Conservation (phyloP, 2,888 invertebrate species). For the Eristalis pertinax region DNA sequence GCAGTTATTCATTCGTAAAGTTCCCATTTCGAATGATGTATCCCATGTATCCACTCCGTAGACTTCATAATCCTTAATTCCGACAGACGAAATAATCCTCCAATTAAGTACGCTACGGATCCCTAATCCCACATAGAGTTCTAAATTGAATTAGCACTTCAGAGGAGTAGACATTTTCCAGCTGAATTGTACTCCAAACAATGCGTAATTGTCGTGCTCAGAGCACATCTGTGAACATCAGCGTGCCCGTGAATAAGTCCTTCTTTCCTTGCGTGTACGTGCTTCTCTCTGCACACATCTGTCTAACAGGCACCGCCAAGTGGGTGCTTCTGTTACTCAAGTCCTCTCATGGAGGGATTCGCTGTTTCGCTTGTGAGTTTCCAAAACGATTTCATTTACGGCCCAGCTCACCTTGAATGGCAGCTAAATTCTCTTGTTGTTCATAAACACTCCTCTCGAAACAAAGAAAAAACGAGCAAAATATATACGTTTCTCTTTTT, state of each 20-base stretch:
- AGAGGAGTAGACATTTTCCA: background rate
- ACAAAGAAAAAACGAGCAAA: background rate
- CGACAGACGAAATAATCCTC: too few relatives aligned
- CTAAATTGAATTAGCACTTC: background rate
- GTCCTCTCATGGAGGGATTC: background rate
- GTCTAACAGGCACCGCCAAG: background rate
- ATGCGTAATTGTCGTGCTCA: background rate
- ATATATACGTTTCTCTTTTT: background rate
- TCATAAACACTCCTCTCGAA: background rate
- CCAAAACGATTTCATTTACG: background rate
- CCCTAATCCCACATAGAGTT: background rate
- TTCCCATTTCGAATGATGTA: too few relatives aligned
- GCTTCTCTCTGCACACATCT: background rate
- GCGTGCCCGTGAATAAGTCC: background rate
- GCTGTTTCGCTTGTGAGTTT: background rate
- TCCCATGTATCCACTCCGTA: too few relatives aligned
- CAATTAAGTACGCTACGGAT: too few relatives aligned
- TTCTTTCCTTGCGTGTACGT: background rate
- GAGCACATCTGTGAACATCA: background rate
- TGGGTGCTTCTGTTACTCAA: background rate
- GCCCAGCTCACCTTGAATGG: background rate
- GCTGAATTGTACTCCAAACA: background rate
- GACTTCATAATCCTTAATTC: too few relatives aligned
- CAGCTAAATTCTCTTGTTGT: background rate
- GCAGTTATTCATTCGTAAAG: too few relatives aligned